Evolutionary conservation across 1,140 invertebrate species (phyloP).

Genomic region (Mizuhopecten yessoensis): DNA sequence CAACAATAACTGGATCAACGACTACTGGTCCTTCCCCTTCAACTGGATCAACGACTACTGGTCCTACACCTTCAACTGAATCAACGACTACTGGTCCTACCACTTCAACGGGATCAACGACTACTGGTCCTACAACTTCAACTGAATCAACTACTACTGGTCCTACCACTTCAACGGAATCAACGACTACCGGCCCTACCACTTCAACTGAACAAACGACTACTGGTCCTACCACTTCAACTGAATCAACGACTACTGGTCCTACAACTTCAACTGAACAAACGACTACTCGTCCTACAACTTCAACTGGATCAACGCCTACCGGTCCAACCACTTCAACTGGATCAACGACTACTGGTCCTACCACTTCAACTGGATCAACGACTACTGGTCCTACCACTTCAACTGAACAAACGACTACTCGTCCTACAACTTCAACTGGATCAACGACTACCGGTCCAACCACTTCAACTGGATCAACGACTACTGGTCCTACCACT

Average conservation of each 20-base stretch:
- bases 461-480: slow-evolving; percentile 11
- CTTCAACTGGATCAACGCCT: slow-evolving; percentile 47
- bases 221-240: slow-evolving; percentile 48
- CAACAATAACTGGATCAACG: not conserved
- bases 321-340: slow-evolving; percentile 48
- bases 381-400: slow-evolving; percentile 43
- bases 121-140: slow-evolving; percentile 48
- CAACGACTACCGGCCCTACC: slow-evolving; percentile 51
- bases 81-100: slow-evolving; percentile 52
- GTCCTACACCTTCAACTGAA: slow-evolving; percentile 53
- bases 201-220: slow-evolving; percentile 39
- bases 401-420: not conserved
- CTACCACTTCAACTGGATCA: slow-evolving; percentile 41
- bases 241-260: slow-evolving; percentile 47
- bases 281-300: slow-evolving; percentile 50
- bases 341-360: slow-evolving; percentile 45
- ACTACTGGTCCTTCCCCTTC: slow-evolving; percentile 37
- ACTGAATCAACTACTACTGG: slow-evolving; percentile 43
- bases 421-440: not conserved
- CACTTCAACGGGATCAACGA: no score
- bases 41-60: slow-evolving; percentile 40
- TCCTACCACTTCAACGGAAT: slow-evolving; percentile 41
- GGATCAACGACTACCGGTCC: slow-evolving; percentile 14
- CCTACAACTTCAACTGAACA: slow-evolving; percentile 44
- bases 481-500: not conserved